Percentiles rank a stretch among this genome's conserved stretches.
phyloP scores from a whole-genome alignment of 2,888 invertebrate species.

The Pemphredon lugubris region DNA sequence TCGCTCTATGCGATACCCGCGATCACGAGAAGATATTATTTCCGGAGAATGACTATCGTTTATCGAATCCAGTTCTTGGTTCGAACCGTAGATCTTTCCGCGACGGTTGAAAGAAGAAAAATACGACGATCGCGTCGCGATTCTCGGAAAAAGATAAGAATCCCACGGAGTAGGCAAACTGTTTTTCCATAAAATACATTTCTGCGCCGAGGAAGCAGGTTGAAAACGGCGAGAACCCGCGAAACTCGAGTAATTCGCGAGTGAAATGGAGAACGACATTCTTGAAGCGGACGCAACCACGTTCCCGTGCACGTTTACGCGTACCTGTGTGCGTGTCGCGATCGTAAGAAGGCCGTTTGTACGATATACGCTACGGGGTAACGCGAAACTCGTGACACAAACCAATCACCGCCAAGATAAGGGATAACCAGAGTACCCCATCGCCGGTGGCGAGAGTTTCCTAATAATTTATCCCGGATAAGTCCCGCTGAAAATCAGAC shows the following conservation, averaged over 20 bases:
- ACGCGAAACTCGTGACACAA: constrained; percentile 46
- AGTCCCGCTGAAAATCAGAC: neutral
- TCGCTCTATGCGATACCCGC: too few relatives aligned
- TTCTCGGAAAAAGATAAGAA: neutral
- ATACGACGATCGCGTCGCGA: neutral
- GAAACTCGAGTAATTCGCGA: neutral
- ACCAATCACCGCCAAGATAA: constrained; percentile 31
- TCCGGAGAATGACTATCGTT: too few relatives aligned
- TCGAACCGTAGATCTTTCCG: neutral
- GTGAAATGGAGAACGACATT: constrained; percentile 32
- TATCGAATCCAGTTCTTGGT: neutral
- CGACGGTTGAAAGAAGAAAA: neutral
- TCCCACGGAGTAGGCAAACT: too few relatives aligned
- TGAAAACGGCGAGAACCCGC: constrained; percentile 2
- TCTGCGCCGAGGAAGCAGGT: neutral
- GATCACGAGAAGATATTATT: too few relatives aligned
- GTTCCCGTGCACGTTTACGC: neutral
- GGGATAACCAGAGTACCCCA: constrained; percentile 39
- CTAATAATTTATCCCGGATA: constrained; percentile 23
- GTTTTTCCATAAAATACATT: too few relatives aligned
- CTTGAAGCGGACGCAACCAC: constrained; percentile 34
- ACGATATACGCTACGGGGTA: constrained; percentile 49
- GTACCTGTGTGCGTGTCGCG: constrained; percentile 39
- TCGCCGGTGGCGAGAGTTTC: neutral
- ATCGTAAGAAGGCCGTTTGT: constrained; percentile 49